phyloP scores from a whole-genome alignment of 2,888 invertebrate genomes.

The Drosophila prolongata region DNA sequence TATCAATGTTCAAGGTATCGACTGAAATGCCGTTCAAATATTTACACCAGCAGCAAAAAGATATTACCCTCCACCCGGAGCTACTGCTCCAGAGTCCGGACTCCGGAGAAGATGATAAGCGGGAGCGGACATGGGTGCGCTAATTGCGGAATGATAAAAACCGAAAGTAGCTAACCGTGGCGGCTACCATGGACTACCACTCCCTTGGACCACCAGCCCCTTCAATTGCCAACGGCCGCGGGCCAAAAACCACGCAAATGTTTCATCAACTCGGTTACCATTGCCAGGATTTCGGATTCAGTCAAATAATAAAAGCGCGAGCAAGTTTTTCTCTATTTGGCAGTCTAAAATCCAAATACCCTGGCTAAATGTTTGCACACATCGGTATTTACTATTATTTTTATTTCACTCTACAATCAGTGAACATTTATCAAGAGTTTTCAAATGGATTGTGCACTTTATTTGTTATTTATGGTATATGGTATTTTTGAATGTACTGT shows the following conservation, averaged over 20 bases:
- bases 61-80: slow-evolving; percentile 33
- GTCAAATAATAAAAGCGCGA: slow-evolving; percentile 1
- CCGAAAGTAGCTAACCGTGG: slow-evolving; percentile 26
- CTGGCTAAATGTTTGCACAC: background rate
- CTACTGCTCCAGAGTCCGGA: slow-evolving; percentile 47
- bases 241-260: slow-evolving; percentile 52
- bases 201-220: background rate
- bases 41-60: slow-evolving; percentile 59
- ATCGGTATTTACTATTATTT: background rate
- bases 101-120: slow-evolving; percentile 63
- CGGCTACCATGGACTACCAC: slow-evolving; percentile 28
- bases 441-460: too few relatives aligned
- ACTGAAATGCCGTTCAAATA: slow-evolving; percentile 72
- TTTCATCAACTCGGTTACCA: slow-evolving; percentile 28
- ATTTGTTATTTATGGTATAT: too few relatives aligned
- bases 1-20: slow-evolving; percentile 71
- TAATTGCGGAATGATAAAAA: slow-evolving; percentile 79
- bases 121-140: slow-evolving; percentile 66
- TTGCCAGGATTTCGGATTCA: slow-evolving; percentile 59
- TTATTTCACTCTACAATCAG: background rate
- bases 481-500: too few relatives aligned
- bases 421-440: background rate
- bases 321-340: too few relatives aligned
- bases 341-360: background rate
- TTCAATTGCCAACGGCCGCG: slow-evolving; percentile 2